Base-by-base conservation (phyloP, 2,113 vertebrate genomes). In the Leucosticte australis region DNA sequence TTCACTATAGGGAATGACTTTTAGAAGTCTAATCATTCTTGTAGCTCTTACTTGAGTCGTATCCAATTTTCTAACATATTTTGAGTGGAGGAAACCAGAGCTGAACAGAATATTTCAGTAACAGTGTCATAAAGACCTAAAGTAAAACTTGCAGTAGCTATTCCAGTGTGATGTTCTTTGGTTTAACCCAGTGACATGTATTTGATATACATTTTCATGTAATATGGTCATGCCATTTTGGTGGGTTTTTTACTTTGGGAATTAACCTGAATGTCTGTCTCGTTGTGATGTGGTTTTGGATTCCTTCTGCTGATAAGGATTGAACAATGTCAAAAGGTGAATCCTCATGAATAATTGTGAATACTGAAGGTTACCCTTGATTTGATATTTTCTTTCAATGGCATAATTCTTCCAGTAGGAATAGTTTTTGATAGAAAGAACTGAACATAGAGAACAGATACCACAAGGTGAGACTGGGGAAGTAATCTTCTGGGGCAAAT, bases 1-100 rank as follows among this genome's bases (percentile, higher is more conserved):
- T 94, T 90, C 86, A 87, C 88, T 93, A 70, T 78, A 69, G 92
- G 83, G 90, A 96, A 94, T 90, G 90, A 96, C 94, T 97, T 96
- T 94, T 87, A 83, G 76, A 96, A 95, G 86, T 90, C 80, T 93
- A 87, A 95, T 96, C 90, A 89, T 57, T 96, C 92, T 96, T 93
- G 49, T 49, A 90, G 64, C 42, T 92, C 88, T 95, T 86, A 39
- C 55, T 78, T 90, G 83, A 95, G 86, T 83, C 13, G 26, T 89
- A 57, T 90, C 64, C 90, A 90, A 83, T 93, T 93, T 94, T 95
- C 76, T 77, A 78, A 56, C 52, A 9, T 83, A 75, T 63, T 92
- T 96, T 90, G 62, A 90, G 70, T 22, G 31, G 23, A 83, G 26
- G 26, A 81, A 78, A 64, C 64, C n/a, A 53, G 30, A 93, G 69